A percentile compares a stretch with the other conserved stretches of the same genome.
phyloP scores from a whole-genome alignment of 2,797 vertebrate species.

The Pseudochromis fuscus region DNA sequence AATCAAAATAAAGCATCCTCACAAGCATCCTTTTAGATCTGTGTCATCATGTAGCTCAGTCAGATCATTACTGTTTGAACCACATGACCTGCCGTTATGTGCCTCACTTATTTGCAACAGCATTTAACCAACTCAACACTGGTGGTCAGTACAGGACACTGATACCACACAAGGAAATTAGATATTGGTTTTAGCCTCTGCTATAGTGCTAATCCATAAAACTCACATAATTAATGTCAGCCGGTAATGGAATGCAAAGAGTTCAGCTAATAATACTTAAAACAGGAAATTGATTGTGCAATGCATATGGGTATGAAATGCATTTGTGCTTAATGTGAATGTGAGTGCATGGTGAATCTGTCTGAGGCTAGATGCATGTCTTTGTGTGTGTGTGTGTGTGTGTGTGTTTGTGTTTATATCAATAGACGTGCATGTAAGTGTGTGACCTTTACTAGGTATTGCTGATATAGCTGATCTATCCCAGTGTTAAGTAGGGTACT shows the following conservation, averaged over 20 bases:
- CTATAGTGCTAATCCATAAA: conserved; percentile 65
- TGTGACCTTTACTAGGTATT: conserved; percentile 55
- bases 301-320: conserved; percentile 26
- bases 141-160: conserved; percentile 23
- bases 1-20: too few relatives aligned
- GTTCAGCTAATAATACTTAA: conserved; percentile 61
- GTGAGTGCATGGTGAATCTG: conserved; percentile 1
- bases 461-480: conserved; percentile 61
- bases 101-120: conserved; percentile 7
- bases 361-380: neutral
- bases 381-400: neutral
- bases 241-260: conserved; percentile 51
- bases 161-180: conserved; percentile 69
- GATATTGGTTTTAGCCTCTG: conserved; percentile 61
- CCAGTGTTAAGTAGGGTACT: conserved; percentile 62
- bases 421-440: conserved; percentile 19
- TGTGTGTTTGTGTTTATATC: conserved; percentile 22
- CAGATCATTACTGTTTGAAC: neutral
- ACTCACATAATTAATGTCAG: conserved; percentile 60
- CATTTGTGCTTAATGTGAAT: conserved; percentile 9
- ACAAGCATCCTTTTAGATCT: too few relatives aligned
- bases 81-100: neutral
- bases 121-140: conserved; percentile 27
- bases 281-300: conserved; percentile 70
- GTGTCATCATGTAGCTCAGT: neutral